Base-by-base conservation (phyloP, 2,888 invertebrate genomes). In the Erynnis tages region DNA sequence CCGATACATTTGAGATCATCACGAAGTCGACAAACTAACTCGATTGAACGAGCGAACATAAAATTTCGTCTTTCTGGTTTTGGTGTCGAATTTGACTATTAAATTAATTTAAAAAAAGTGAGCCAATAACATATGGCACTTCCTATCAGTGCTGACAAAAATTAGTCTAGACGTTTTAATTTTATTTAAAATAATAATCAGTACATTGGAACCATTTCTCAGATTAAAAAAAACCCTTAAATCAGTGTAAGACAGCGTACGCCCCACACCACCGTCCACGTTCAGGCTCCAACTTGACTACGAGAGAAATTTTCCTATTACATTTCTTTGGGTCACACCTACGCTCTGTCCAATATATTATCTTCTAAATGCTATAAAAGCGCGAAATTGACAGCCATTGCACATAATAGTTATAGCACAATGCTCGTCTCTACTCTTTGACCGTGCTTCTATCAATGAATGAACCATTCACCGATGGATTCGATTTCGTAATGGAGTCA, bases 71-170 rank as follows among this genome's bases (percentile, higher is more conserved):
- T 79, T 80, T 80, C 72, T 66, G 73, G 78, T 82, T 89, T 89
- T 89, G 88, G 88, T 85, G 79, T 87, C 86, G 69, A 84, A 85
- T 84, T 87, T 83, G 76, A 82, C 87, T 85, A 85, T 67, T 72
- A 78, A 73, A 82, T 69, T 73, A 78, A 77, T 76, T 79, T 72
- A 78, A 66, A 71, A 76, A 77, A 73, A 76, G 74, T 76, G 77
- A 84, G 84, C 88, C 87, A 86, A 84, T 84, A 79, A 77, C 79
- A 83, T 85, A 88, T 88, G 88, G 89, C 88, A 88, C 88, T 85
- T 71, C 67, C 45, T 17, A 67, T 88, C 89, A 89, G 89, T 88
- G 89, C 88, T 78, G 80, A 70, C 73, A 71, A 77, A 79, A 82
- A 87, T 86, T 82, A 84, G 38, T 73, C 84, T 85, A 86, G 71